Conservation (phyloP, 2,888 invertebrate species). For the Frankliniella fusca region DNA sequence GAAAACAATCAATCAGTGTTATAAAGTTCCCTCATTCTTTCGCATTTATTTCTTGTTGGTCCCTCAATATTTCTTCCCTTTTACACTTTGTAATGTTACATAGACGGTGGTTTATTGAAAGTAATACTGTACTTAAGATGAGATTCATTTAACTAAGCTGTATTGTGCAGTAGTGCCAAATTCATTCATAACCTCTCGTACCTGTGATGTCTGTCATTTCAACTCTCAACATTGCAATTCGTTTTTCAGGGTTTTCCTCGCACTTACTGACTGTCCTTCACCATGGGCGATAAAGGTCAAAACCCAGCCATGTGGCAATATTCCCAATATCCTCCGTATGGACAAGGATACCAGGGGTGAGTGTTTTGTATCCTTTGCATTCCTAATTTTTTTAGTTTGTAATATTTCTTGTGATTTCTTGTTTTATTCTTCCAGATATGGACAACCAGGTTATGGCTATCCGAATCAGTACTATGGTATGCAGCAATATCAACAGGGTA, state of each 20-base stretch:
- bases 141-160: too few relatives aligned
- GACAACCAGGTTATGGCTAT: background rate
- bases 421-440: background rate
- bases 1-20: background rate
- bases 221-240: too few relatives aligned
- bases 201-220: too few relatives aligned
- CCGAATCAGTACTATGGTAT: background rate
- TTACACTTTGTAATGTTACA: background rate
- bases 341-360: background rate
- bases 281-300: background rate
- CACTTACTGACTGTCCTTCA: background rate
- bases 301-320: conserved; percentile 1
- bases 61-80: background rate
- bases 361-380: background rate
- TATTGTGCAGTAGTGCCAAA: too few relatives aligned
- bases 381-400: background rate
- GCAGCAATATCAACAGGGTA: background rate
- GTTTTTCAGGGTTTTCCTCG: too few relatives aligned
- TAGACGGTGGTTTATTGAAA: background rate
- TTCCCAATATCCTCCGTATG: background rate
- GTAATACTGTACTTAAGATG: too few relatives aligned
- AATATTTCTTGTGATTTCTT: background rate
- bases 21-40: background rate
- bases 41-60: background rate
- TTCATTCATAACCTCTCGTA: too few relatives aligned